Evolutionary conservation across 2,113 vertebrate genomes (phyloP).

Genomic region (Lepus timidus): DNA sequence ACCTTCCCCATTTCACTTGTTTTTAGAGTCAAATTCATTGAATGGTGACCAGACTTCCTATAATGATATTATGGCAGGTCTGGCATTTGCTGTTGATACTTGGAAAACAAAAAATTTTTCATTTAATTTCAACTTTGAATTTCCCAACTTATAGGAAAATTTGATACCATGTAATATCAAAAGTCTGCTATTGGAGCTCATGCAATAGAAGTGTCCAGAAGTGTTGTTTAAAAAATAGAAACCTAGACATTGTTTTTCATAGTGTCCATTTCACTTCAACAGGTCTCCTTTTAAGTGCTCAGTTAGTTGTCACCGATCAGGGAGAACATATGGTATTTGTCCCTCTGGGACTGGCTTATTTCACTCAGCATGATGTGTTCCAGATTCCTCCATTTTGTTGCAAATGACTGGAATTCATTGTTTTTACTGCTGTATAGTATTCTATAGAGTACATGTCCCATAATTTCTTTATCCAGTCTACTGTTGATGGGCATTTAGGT

Average conservation of each 20-base stretch:
- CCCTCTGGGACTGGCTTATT: too few relatives aligned
- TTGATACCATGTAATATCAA: conserved; percentile 1
- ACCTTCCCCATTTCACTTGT: conserved; percentile 24
- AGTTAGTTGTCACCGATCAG: too few relatives aligned
- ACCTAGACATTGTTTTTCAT: neutral
- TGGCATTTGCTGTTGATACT: conserved; percentile 17
- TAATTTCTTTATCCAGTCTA: too few relatives aligned
- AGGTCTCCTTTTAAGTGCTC: too few relatives aligned
- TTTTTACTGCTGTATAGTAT: too few relatives aligned
- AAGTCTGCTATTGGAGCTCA: neutral
- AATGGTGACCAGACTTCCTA: conserved; percentile 21
- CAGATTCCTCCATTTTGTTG: too few relatives aligned
- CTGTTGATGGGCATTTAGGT: too few relatives aligned
- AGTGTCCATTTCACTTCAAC: too few relatives aligned
- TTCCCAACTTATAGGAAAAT: conserved; percentile 16
- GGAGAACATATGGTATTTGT: too few relatives aligned
- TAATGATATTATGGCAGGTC: neutral
- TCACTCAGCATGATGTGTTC: too few relatives aligned
- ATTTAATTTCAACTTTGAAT: conserved; percentile 23
- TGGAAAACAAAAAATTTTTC: conserved; percentile 63
- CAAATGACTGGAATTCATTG: too few relatives aligned
- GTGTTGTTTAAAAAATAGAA: conserved; percentile 55
- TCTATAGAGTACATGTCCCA: too few relatives aligned
- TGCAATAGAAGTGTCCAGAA: neutral
- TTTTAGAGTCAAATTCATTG: conserved; percentile 59